Base-by-base conservation (phyloP, 2,888 invertebrate species). In the Drosophila suboccidentalis region DNA sequence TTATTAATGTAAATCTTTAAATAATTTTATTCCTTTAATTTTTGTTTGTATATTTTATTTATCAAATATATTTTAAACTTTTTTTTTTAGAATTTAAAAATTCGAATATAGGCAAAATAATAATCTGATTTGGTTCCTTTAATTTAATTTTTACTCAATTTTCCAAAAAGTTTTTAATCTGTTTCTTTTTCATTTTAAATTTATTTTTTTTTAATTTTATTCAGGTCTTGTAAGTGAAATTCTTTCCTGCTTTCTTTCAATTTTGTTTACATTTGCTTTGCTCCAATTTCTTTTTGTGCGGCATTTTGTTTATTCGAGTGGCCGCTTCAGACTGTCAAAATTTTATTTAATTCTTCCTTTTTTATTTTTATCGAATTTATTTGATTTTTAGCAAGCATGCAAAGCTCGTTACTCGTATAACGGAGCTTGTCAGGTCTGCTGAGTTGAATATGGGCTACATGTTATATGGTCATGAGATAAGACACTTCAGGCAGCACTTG, bases 391-490 rank as follows among this genome's bases (percentile, higher is more conserved):
- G 69, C 60, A 60, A 55, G 44, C 50, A 43, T 62, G 69, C 77
- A 61, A 54, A 71, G 74, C 78, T 82, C 62, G 77, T 80, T 80
- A 74, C 71, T 61, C 67, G 61, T 41, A 57, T 83, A 88, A 81
- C 83, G 74, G 87, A 10, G 15, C 57, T 43, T 77, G 32, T 0
- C 29, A n/a, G 34, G 15, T 58, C 19, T 38, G 51, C 26, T 13
- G 53, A 22, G 49, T 49, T 53, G 34, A 61, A 61, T 51, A 54
- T 61, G 70, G 65, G 60, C 55, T 73, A 54, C 69, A 71, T 72
- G 67, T 71, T 82, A 75, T 75, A 75, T 68, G 87, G 68, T 80
- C 89, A 62, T 71, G 49, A 87, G 85, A 84, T 81, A 84, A 83
- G 75, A 67, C 68, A 88, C 74, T 88, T 83, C 38, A 66, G 65